Percentiles rank a stretch among this genome's conserved stretches.
Conservation (phyloP, 2,113 vertebrate species). For the Capra hircus region DNA sequence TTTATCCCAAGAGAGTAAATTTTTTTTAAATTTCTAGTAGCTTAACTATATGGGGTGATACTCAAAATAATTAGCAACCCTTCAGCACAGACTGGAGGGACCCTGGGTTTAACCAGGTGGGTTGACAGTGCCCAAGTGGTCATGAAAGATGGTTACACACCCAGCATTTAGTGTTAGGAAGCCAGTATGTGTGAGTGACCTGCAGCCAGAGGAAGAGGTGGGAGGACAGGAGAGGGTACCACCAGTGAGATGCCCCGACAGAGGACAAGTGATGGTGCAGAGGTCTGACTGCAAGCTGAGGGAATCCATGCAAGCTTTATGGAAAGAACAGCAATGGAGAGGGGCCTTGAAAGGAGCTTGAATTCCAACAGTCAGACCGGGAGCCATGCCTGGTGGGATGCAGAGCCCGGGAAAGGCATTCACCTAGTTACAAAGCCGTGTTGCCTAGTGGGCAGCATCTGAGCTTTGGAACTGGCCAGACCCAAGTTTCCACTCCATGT, state of each 20-base stretch:
- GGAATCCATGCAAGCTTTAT: not conserved
- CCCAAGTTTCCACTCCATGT: not conserved
- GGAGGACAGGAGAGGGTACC: not conserved
- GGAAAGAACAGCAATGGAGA: not conserved
- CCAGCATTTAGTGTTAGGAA: not conserved
- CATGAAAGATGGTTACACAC: not conserved
- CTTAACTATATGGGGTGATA: not conserved
- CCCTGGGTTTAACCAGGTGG: not conserved
- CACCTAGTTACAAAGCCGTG: rapidly evolving
- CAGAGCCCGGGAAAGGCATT: not conserved
- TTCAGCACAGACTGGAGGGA: not conserved
- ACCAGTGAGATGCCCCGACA: not conserved
- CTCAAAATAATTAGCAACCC: not conserved
- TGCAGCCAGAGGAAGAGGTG: not conserved
- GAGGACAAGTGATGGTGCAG: not conserved
- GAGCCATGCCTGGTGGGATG: rapidly evolving
- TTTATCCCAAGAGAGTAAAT: not conserved
- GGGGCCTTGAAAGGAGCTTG: not conserved
- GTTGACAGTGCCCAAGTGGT: not conserved
- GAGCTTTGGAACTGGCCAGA: not conserved
- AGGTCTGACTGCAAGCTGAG: not conserved
- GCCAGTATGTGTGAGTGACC: not conserved
- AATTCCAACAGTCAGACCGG: not conserved
- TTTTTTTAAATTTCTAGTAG: not conserved
- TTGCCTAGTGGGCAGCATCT: rapidly evolving